phyloP scores from a whole-genome alignment of 1,140 invertebrate genomes.

The Trichonephila inaurata region DNA sequence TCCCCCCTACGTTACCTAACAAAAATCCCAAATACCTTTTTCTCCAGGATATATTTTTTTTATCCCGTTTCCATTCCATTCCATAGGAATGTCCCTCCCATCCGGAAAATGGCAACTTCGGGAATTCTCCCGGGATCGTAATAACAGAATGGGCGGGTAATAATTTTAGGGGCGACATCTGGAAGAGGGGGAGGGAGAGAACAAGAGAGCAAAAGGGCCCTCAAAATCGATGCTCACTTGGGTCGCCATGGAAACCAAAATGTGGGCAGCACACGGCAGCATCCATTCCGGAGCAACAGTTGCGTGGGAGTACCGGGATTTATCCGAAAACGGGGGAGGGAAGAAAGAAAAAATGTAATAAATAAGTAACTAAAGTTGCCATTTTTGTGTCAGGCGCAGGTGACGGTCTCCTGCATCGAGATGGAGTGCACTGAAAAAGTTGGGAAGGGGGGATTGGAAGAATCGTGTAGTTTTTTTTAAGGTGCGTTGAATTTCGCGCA shows the following conservation, averaged over 20 bases:
- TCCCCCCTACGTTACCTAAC: slow-evolving; percentile 4
- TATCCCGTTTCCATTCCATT: neutral
- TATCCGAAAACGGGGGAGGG: neutral
- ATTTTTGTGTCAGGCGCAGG: slow-evolving; percentile 38
- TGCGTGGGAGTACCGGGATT: slow-evolving; percentile 56
- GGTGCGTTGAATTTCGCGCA: neutral
- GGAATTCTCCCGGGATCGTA: slow-evolving; percentile 46
- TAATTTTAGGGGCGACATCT: slow-evolving; percentile 68
- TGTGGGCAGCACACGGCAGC: neutral
- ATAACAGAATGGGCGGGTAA: slow-evolving; percentile 71
- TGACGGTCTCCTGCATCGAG: neutral
- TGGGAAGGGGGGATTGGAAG: neutral
- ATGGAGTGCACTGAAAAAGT: neutral
- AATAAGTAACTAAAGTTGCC: slow-evolving; percentile 2
- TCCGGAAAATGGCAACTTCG: slow-evolving; percentile 67
- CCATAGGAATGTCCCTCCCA: slow-evolving; percentile 37
- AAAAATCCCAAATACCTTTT: slow-evolving; percentile 17
- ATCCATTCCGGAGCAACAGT: slow-evolving; percentile 60
- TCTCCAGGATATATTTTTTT: neutral
- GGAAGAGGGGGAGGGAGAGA: slow-evolving; percentile 4
- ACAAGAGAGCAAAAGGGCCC: slow-evolving; percentile 56
- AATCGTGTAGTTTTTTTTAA: neutral
- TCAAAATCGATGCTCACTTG: slow-evolving; percentile 73
- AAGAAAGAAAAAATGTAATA: neutral
- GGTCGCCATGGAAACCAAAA: neutral